phyloP scores from a whole-genome alignment of 2,113 vertebrate species.

The Lophotis ruficrista region DNA sequence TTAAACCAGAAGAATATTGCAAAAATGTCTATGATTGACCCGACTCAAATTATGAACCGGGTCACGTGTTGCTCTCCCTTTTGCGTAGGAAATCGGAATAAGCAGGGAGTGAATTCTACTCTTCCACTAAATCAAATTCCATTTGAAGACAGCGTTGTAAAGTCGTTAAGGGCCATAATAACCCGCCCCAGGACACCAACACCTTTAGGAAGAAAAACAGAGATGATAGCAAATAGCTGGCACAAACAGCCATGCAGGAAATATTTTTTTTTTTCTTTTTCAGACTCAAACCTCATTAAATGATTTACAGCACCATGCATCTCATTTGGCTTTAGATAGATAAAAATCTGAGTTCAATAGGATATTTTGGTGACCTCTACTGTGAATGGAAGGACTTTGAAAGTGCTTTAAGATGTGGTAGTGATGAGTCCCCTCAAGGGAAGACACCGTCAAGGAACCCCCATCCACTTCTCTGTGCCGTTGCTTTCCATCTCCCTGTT shows the following conservation, averaged over 20 bases:
- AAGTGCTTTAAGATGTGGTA: fast-evolving
- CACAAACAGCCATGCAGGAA: fast-evolving
- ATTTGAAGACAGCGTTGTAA: background rate
- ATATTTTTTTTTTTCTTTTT: background rate
- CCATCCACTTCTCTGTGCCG: background rate
- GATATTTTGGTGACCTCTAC: fast-evolving
- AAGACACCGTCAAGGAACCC: background rate
- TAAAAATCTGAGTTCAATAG: background rate
- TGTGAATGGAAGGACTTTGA: too few species aligned
- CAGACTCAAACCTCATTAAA: background rate
- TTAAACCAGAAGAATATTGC: background rate
- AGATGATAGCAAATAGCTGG: background rate
- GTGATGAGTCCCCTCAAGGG: too few species aligned
- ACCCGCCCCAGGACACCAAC: too few species aligned
- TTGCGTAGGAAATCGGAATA: background rate
- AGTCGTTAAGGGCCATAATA: background rate
- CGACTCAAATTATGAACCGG: fast-evolving
- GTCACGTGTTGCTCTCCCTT: too few species aligned
- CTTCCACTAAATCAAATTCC: too few species aligned
- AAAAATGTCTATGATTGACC: background rate
- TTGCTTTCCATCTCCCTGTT: background rate
- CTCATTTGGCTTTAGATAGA: background rate
- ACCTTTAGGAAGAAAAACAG: background rate
- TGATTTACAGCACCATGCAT: background rate
- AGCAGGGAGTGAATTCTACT: background rate